Conservation (phyloP, 2,888 invertebrate species). For the Napeogenes inachia region DNA sequence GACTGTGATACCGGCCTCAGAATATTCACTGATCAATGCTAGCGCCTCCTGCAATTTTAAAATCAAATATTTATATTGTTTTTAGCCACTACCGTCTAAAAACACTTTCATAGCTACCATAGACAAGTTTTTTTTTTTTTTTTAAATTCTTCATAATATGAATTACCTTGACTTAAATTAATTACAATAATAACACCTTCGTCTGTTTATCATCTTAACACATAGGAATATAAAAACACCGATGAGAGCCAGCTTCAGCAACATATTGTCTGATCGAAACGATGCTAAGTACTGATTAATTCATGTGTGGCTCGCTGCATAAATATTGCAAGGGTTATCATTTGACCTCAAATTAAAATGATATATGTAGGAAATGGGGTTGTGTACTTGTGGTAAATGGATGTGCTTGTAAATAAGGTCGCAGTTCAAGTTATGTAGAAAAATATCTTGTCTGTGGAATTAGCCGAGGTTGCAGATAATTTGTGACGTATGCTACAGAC, state of each 20-base stretch:
- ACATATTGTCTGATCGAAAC: constrained; percentile 46
- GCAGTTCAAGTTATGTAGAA: constrained; percentile 20
- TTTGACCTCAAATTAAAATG: constrained; percentile 25
- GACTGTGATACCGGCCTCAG: constrained; percentile 99
- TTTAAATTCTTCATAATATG: not conserved
- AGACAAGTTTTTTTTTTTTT: too few relatives aligned
- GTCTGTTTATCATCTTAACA: constrained; percentile 54
- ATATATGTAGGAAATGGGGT: constrained; percentile 39
- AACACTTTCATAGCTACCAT: too few relatives aligned
- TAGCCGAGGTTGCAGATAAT: constrained; percentile 13
- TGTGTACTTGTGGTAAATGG: constrained; percentile 39
- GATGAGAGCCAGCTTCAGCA: constrained; percentile 62
- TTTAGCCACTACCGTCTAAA: not conserved
- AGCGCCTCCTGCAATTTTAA: constrained; percentile 87
- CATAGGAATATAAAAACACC: constrained; percentile 60
- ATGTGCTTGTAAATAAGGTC: constrained; percentile 32
- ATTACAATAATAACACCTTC: constrained; percentile 47
- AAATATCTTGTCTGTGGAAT: constrained; percentile 11
- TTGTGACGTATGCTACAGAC: not conserved
- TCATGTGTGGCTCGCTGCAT: constrained; percentile 20
- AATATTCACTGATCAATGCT: constrained; percentile 98
- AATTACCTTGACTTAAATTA: constrained; percentile 33
- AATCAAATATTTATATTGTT: not conserved
- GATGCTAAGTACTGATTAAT: constrained; percentile 40
- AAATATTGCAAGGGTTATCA: constrained; percentile 39